These are phyloP conservation scores for Rhynchotus rufescens DNA, from an alignment of 2,797 vertebrate species.

Conservation along the genomic window DNA sequence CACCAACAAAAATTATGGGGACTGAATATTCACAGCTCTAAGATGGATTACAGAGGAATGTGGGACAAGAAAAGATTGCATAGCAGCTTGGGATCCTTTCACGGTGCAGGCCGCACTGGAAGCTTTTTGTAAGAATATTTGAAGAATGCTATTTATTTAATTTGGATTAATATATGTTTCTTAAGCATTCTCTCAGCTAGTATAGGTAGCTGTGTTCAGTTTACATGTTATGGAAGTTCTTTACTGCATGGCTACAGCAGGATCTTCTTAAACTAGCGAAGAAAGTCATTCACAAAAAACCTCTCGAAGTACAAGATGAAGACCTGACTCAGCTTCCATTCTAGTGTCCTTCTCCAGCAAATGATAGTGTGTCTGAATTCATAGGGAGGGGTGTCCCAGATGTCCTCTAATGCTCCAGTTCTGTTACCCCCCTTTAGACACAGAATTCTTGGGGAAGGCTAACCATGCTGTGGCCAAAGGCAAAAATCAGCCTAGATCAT, in stretches of 20 bases:
- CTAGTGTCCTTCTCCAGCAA: neutral
- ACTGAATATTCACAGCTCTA: neutral
- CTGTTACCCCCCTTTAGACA: neutral
- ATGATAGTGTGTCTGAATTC: neutral
- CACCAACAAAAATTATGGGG: neutral
- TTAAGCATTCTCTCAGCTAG: neutral
- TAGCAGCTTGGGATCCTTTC: neutral
- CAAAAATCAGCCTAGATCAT: neutral
- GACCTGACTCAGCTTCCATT: neutral
- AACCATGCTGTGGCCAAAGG: neutral
- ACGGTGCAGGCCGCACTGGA: neutral
- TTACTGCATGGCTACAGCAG: neutral
- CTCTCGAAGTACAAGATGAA: neutral
- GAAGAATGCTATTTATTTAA: conserved; percentile 1
- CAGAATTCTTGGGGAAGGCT: neutral
- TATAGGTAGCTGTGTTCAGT: neutral
- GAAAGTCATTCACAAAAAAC: neutral
- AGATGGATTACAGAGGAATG: neutral
- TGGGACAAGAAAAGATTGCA: neutral
- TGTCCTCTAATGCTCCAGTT: neutral
- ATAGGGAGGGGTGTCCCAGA: neutral
- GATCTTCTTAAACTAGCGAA: neutral
- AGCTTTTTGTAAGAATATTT: neutral
- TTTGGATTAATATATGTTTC: neutral
- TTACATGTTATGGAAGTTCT: neutral